phyloP scores from a whole-genome alignment of 2,797 vertebrate genomes.

The Sandelia bainsii region DNA sequence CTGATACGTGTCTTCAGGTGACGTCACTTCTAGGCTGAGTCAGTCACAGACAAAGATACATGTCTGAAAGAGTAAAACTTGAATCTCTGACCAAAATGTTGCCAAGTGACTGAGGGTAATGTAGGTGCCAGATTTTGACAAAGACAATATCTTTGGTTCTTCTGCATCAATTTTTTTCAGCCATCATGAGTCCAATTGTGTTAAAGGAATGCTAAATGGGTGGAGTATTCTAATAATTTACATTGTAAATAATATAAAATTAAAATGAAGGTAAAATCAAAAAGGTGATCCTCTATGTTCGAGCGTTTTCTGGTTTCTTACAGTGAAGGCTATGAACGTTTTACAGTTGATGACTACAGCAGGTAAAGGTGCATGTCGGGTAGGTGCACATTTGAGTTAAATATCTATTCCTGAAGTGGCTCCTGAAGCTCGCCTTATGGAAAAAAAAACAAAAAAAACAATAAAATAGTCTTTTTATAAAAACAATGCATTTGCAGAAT shows the following conservation, averaged over 20 bases:
- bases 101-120: not conserved
- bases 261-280: constrained; percentile 22
- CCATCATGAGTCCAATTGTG: not conserved
- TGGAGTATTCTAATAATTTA: not conserved
- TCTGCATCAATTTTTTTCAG: not conserved
- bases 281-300: too few relatives aligned
- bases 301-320: not conserved
- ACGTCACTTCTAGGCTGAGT: too few relatives aligned
- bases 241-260: not conserved
- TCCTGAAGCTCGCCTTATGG: not conserved
- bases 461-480: constrained; percentile 66
- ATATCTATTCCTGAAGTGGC: constrained; percentile 16
- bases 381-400: not conserved
- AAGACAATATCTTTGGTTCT: not conserved
- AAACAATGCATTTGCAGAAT: constrained; percentile 50
- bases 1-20: not conserved
- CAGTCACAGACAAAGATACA: too few relatives aligned
- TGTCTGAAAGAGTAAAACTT: not conserved
- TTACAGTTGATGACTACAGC: not conserved
- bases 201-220: not conserved
- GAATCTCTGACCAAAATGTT: not conserved
- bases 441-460: constrained; percentile 4
- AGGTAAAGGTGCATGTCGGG: not conserved
- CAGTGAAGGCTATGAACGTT: not conserved
- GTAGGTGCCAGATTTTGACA: not conserved